These are phyloP conservation scores for Melipona quadrifasciata DNA, from an alignment of 1,140 invertebrate species.

Conservation along the genomic window DNA sequence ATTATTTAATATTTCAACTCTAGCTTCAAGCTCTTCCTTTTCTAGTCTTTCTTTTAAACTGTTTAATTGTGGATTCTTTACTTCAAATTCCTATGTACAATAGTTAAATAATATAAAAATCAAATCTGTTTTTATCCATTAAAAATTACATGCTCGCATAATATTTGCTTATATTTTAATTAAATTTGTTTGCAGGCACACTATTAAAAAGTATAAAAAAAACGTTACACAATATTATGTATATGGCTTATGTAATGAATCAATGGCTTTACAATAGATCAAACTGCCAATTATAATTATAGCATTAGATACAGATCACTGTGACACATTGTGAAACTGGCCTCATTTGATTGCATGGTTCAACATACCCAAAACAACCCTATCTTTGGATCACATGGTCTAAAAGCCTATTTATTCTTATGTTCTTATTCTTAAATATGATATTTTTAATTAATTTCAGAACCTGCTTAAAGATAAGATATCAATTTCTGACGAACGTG, in stretches of 20 bases:
- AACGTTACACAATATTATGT: constrained; percentile 50
- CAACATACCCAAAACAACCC: constrained; percentile 65
- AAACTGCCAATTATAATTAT: constrained; percentile 81
- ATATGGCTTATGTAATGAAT: constrained; percentile 47
- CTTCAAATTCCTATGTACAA: constrained; percentile 84
- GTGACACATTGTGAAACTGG: constrained; percentile 76
- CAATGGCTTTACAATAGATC: constrained; percentile 72
- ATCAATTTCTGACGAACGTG: background rate
- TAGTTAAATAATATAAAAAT: constrained; percentile 20
- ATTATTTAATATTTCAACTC: constrained; percentile 90
- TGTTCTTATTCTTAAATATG: constrained; percentile 7
- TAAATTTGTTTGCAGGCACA: constrained; percentile 10
- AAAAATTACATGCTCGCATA: background rate
- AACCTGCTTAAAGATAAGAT: background rate
- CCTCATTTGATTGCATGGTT: constrained; percentile 75
- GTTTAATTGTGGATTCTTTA: constrained; percentile 82
- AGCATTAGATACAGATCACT: constrained; percentile 70
- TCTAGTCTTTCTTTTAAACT: constrained; percentile 89
- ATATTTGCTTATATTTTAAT: constrained; percentile 20
- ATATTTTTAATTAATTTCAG: background rate
- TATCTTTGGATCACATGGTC: constrained; percentile 75
- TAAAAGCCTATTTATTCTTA: constrained; percentile 62
- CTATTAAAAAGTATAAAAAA: constrained; percentile 27
- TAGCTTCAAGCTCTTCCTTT: constrained; percentile 95
- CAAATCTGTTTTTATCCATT: background rate